Evolutionary conservation across 2,888 invertebrate genomes (phyloP), one percentile per base, ranked within the genome.

Genomic region (Coenonympha arcania): DNA sequence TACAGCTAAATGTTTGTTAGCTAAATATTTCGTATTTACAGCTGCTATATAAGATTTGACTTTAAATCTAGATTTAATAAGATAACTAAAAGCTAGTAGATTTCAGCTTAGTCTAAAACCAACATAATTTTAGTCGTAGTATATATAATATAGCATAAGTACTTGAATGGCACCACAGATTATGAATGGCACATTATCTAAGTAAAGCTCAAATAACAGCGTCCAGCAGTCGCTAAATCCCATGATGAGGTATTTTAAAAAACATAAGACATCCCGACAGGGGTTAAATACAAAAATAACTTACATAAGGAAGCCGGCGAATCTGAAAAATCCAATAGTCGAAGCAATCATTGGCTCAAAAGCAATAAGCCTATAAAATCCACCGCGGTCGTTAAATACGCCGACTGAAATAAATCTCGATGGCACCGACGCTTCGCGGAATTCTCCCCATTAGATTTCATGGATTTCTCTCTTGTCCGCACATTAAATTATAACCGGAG

Each of bases 401-500:
- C 66, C 66, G 62, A 61, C 67, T 68, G 71, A 79, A 74, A 82
- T 82, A 80, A 82, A 82, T 82, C 79, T 78, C 67, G 66, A 71
- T 66, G 72, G 73, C 70, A 71, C 76, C 76, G 75, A 74, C 70
- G 71, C 69, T 56, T 68, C 63, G 68, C 64, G 76, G 78, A 81
- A 83, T 81, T 82, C 66, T 73, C 55, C 70, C 80, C 75, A 83
- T 84, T 84, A 79, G 69, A 73, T 78, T 84, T 84, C 79, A 84
- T 79, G 79, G 79, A 79, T 79, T 76, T 77, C 72, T 64, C 73
- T 71, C 74, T 76, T 76, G 76, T 76, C 76, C 76, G 74, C 72
- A 71, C 76, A 79, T 83, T 80, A 79, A 83, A 83, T 82, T 79
- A 79, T 77, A 77, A 78, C 72, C 65, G 64, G 68, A 68, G 74